Evolutionary conservation across 2,113 vertebrate species (phyloP), one percentile per base, ranked within the genome.

Genomic region (Phrynocephalus versicolor): DNA sequence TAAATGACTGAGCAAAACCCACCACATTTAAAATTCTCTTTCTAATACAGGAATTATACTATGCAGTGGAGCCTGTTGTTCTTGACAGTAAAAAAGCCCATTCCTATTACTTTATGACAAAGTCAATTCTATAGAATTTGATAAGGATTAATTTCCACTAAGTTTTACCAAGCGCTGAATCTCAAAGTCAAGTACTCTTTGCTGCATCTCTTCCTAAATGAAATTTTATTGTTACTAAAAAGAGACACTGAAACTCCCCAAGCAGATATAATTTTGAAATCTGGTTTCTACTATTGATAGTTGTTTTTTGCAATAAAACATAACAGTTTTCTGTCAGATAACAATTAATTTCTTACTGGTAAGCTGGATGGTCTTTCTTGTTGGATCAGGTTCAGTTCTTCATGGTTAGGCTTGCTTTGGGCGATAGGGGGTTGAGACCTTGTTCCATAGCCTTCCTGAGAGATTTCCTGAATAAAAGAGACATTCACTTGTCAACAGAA

Each of bases 301-400:
- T n/a, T n/a, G n/a, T n/a, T n/a, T 85, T 25, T 85, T 71, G 71
- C 65, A 79, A 74, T 33, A 81, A 76, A 89, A 88, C 70, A 84
- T 83, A 84, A 10, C 62, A 67, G 12, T 76, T 69, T 89, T 83
- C 25, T 79, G 84, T 83, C 83, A 89, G 90, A 91, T 3, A 90
- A 92, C 87, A 75, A 88, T 72, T 81, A 70, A 82, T 88, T 92
- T 94, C 98, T 98, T 97, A 99, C 98, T 96, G 98, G 98, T 95
- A 99, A 97, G 88, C 98, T 99, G 2, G 98, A 99, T 55, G 98
- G 98, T 91, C 98, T 97, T 92, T 98, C 98, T 88, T 98, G 98
- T 81, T 98, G 96, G 74, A 98, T 97, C 92, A 98, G 91, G 91
- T 96, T 97, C 89, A 97, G 95, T 80, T 98, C 98, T 95, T 99